A percentile compares a stretch with the other conserved stretches of the same genome.
Evolutionary conservation across 2,113 vertebrate species (phyloP).

Genomic region (Callospermophilus lateralis): DNA sequence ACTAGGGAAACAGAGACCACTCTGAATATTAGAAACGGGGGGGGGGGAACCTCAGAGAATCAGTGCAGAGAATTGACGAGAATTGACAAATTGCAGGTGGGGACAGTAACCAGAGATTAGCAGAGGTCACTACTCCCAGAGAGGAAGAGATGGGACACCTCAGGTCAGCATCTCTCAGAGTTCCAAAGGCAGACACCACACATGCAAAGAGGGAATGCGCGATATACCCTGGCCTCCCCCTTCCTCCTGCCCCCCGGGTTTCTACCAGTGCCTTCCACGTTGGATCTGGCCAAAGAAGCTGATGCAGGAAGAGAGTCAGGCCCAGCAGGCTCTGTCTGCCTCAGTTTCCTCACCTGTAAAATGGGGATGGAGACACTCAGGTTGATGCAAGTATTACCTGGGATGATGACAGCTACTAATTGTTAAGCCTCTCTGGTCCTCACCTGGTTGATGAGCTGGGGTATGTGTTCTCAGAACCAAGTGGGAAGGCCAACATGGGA

Average conservation of each 20-base stretch:
- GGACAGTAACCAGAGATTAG: background rate
- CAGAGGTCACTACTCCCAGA: background rate
- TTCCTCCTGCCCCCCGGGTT: background rate
- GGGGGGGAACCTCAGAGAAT: too few relatives aligned
- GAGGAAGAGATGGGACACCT: background rate
- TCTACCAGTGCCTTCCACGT: background rate
- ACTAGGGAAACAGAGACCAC: background rate
- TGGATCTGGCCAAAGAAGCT: background rate
- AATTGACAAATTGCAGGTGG: background rate
- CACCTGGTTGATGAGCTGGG: background rate
- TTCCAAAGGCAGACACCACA: background rate
- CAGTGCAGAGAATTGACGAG: background rate
- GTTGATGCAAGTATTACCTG: background rate
- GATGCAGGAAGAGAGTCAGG: accelerated
- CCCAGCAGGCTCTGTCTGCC: background rate
- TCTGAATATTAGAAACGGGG: background rate
- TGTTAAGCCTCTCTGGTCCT: background rate
- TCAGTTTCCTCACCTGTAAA: background rate
- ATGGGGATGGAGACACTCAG: accelerated
- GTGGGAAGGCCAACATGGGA: background rate
- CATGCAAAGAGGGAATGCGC: background rate
- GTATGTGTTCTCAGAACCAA: background rate
- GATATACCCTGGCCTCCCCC: background rate
- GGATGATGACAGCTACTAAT: background rate
- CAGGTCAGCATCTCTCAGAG: background rate